Percentiles rank a stretch among this genome's conserved stretches.
Conservation (phyloP, 1,140 invertebrate genomes). For the Magallana ariakensis region DNA sequence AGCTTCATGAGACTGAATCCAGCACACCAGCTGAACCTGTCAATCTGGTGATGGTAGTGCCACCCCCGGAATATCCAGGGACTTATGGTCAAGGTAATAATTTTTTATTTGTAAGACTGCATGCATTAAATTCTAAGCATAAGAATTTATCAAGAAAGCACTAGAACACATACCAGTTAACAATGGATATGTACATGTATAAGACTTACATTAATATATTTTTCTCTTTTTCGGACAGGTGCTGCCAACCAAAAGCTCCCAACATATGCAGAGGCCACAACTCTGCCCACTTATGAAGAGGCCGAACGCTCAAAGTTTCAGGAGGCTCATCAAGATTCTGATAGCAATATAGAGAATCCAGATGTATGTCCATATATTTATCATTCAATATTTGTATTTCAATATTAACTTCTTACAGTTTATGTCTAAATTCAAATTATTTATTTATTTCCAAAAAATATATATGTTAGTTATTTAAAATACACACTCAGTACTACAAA, state of each 20-base stretch:
- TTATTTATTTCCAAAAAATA: too few species aligned
- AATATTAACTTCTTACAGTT: too few species aligned
- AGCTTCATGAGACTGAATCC: slow-evolving; percentile 62
- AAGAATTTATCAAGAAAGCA: slow-evolving; percentile 44
- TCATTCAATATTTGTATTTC: too few species aligned
- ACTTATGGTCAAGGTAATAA: slow-evolving; percentile 11
- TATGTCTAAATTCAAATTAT: too few species aligned
- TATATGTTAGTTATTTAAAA: too few species aligned
- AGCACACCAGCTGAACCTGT: slow-evolving; percentile 68
- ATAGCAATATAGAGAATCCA: neutral
- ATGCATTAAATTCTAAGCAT: neutral
- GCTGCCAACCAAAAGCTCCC: slow-evolving; percentile 82
- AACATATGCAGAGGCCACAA: slow-evolving; percentile 88
- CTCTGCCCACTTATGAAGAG: slow-evolving; percentile 94
- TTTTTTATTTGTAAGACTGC: neutral
- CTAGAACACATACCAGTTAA: too few species aligned
- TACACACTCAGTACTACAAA: too few species aligned
- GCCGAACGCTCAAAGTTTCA: slow-evolving; percentile 90
- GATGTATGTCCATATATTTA: neutral
- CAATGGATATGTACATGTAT: too few species aligned
- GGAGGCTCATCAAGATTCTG: neutral
- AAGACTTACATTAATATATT: too few species aligned
- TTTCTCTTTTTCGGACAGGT: neutral
- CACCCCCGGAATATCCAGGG: slow-evolving; percentile 61
- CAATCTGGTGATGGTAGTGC: slow-evolving; percentile 67